Percentiles rank a stretch among this genome's conserved stretches.
Evolutionary conservation across 30 jellyfish, hydroid and myxozoan genomes (phyloP).

Genomic region (Hydra vulgaris): DNA sequence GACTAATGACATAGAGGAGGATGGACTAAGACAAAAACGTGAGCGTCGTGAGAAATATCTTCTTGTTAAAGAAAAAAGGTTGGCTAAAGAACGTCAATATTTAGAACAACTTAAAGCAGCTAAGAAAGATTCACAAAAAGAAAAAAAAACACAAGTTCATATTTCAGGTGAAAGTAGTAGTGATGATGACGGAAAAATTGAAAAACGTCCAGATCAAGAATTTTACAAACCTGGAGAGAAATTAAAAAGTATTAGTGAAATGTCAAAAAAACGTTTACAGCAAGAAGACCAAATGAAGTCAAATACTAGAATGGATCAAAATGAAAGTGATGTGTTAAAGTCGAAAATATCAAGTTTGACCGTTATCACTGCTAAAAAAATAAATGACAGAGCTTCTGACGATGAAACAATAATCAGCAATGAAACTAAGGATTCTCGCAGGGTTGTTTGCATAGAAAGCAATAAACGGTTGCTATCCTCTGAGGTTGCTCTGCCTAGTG

Average conservation of each 20-base stretch:
- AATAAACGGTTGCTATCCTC: not conserved
- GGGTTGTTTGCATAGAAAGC: slow-evolving; percentile 6
- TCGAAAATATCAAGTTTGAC: slow-evolving; percentile 25
- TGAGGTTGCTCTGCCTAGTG: not conserved
- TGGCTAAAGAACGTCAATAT: slow-evolving; percentile 3
- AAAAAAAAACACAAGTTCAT: not conserved
- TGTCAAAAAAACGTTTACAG: slow-evolving; percentile 17
- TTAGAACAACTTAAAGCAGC: not conserved
- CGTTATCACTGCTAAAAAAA: slow-evolving; percentile 12
- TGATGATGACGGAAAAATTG: not conserved
- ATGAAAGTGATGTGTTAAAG: slow-evolving; percentile 15
- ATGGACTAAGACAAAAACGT: not conserved
- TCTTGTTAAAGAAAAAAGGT: not conserved
- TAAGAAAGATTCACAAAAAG: not conserved
- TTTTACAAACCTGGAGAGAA: slow-evolving; percentile 34
- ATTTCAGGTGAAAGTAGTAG: not conserved
- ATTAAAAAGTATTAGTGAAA: slow-evolving; percentile 26
- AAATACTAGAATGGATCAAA: not conserved
- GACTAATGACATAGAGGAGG: not conserved
- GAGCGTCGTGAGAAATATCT: slow-evolving; percentile 18
- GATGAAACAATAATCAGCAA: not conserved
- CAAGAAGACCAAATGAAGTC: not conserved
- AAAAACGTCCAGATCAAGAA: slow-evolving; percentile 29
- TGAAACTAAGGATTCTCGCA: not conserved
- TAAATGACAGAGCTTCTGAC: slow-evolving; percentile 5